Evolutionary conservation across 2,797 vertebrate species (phyloP).

Genomic region (Gambusia yucatana): DNA sequence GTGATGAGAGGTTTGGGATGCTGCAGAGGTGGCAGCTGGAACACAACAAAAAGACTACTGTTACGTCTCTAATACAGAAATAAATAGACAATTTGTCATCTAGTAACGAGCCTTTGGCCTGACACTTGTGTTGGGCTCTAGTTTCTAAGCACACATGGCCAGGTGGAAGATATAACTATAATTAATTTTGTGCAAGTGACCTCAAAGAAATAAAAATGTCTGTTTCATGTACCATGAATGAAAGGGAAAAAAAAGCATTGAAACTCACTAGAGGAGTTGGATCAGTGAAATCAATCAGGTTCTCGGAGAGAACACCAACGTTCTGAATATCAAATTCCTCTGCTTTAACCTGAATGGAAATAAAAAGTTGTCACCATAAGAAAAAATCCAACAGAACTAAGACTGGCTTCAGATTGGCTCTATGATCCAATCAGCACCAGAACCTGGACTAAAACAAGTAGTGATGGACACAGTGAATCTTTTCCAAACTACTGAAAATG

Average conservation of each 20-base stretch:
- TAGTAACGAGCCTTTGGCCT: background rate
- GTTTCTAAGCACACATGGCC: background rate
- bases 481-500: background rate
- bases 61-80: background rate
- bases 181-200: background rate
- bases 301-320: constrained; percentile 80
- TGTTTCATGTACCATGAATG: background rate
- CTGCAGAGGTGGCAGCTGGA: constrained; percentile 77
- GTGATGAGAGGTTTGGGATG: constrained; percentile 82
- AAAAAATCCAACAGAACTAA: background rate
- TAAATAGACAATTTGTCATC: background rate
- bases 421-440: background rate
- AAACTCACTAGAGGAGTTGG: constrained; percentile 81
- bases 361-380: constrained; percentile 4
- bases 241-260: accelerated
- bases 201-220: background rate
- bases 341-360: constrained; percentile 71
- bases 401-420: background rate
- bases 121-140: background rate
- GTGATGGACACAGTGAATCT: background rate
- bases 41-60: constrained; percentile 5
- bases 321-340: constrained; percentile 84
- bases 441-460: background rate
- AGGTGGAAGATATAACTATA: too few relatives aligned
- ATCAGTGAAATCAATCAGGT: constrained; percentile 94